A percentile compares a stretch with the other conserved stretches of the same genome.
Evolutionary conservation across 2,113 vertebrate genomes (phyloP).

Genomic region (Hemiscyllium ocellatum): DNA sequence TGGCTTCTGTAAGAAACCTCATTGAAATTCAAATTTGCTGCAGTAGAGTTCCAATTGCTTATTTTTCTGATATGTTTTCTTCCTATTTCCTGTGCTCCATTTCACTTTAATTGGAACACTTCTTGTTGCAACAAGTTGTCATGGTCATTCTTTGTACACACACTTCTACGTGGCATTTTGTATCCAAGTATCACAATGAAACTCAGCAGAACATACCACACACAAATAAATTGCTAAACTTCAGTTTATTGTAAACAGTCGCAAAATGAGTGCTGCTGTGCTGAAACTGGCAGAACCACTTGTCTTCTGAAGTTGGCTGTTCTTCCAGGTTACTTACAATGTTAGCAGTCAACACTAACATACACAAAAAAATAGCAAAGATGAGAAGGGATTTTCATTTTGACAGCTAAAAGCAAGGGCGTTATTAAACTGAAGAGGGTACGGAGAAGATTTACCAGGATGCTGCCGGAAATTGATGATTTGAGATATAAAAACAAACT

Average conservation of each 20-base stretch:
- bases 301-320: too few relatives aligned
- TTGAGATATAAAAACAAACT: too few relatives aligned
- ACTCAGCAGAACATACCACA: not conserved
- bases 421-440: too few relatives aligned
- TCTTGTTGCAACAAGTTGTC: not conserved
- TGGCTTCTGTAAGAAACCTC: not conserved
- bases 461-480: too few relatives aligned
- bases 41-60: not conserved
- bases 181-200: not conserved
- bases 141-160: not conserved
- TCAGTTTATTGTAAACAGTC: not conserved
- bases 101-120: not conserved
- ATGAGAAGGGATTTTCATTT: not conserved
- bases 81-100: not conserved
- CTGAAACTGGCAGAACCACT: not conserved
- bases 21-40: not conserved
- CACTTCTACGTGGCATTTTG: not conserved
- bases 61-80: not conserved
- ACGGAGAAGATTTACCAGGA: too few relatives aligned
- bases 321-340: not conserved
- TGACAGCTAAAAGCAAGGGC: not conserved
- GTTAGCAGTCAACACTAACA: not conserved
- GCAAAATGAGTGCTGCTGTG: not conserved
- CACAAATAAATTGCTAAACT: too few relatives aligned
- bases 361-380: not conserved